Base-by-base conservation (phyloP, 1,140 invertebrate species). In the Lutraria rhynchaena region DNA sequence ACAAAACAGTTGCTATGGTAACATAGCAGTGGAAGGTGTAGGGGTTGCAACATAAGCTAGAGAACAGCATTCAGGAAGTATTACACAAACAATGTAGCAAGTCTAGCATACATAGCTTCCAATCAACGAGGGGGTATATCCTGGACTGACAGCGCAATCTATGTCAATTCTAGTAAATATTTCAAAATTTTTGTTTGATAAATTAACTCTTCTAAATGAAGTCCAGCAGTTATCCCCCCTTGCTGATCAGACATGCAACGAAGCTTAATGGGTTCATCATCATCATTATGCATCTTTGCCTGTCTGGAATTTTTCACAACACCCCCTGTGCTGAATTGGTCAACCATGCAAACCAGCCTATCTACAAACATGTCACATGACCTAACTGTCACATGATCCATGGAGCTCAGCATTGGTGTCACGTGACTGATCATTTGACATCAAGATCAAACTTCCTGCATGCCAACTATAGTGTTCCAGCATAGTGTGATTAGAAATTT, bases 221-320 rank as follows among this genome's bases (percentile, higher is more conserved):
- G 81, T 83, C 81, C 81, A 83, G 81, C 81, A 77, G 81, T 65
- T 76, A 69, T 57, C 63, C 81, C 77, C 81, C 81, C 81, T 77
- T 77, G 73, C 55, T 70, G 81, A 78, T 63, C 58, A 41, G 44
- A 57, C 75, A 78, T 78, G 75, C 75, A 78, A 61, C 60, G 49
- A 46, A 58, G 29, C 55, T 19, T 49, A 7, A 5, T n/a, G 58
- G 19, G 73, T 61, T 19, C 3, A 44, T 55, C 24, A 4, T 7
- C 15, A 15, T 7, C 37, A n/a, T 53, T 51, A 19, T 53, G 3
- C 3, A 9, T 31, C 41, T 33, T 53, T 78, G 63, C 69, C 75
- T 78, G 63, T 78, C 61, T 37, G 33, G n/a, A 71, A 75, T 24
- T 44, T 35, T 76, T 7, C 37, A 41, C 37, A 24, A 63, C 51